A percentile compares a stretch with the other conserved stretches of the same genome.
Evolutionary conservation across 2,113 vertebrate genomes (phyloP).

Genomic region (Nesoenas mayeri): DNA sequence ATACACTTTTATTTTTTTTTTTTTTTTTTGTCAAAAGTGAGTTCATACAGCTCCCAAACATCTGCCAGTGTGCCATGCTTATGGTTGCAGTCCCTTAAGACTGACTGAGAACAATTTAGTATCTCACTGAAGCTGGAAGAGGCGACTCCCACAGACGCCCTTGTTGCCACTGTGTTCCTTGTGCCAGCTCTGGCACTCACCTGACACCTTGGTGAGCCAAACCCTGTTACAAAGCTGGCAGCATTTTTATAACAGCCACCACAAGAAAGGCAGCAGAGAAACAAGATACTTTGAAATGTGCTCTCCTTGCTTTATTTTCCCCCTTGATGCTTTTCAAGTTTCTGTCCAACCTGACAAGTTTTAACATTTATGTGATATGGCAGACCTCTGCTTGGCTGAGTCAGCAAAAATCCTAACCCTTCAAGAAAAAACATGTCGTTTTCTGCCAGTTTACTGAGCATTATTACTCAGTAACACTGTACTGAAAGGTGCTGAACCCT

Average conservation of each 20-base stretch:
- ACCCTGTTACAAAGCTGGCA: background rate
- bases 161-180: background rate
- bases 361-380: fast-evolving
- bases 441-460: background rate
- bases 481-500: background rate
- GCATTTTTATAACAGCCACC: background rate
- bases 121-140: background rate
- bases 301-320: background rate
- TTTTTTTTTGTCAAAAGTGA: background rate
- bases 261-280: background rate
- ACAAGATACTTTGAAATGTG: background rate
- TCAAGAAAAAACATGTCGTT: fast-evolving
- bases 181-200: background rate
- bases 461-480: background rate
- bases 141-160: background rate
- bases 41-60: background rate
- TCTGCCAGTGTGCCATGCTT: background rate
- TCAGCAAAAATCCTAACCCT: background rate
- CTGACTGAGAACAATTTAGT: background rate
- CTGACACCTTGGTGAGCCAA: background rate
- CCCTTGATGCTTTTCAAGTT: background rate
- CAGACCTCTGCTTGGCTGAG: background rate
- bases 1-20: no score
- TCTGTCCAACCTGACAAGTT: background rate
- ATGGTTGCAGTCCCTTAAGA: background rate